Evolutionary conservation across 2,797 vertebrate genomes (phyloP), one percentile per base, ranked within the genome.

Genomic region (Betta splendens): DNA sequence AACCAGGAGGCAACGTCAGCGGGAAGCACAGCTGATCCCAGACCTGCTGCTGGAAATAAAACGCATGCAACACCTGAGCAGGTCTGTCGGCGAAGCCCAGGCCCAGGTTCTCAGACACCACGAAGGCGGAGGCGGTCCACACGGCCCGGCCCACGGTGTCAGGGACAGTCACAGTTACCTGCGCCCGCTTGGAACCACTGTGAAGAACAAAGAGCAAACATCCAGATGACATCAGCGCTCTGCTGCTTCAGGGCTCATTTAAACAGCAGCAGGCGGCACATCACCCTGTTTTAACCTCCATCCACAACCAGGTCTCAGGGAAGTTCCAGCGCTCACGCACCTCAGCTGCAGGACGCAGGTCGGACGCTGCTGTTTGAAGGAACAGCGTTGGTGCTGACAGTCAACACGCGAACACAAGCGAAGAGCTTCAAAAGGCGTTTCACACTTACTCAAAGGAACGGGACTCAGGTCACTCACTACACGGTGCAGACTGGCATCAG

Each of bases 261-360:
- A 3, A 20, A 3, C 20, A 20, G n/a, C n/a, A n/a, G n/a, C n/a
- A n/a, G n/a, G n/a, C n/a, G n/a, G n/a, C n/a, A n/a, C n/a, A 2
- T 76, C 39, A 98, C 96, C 94, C 81, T 7, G 73, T 91, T 52
- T 87, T 71, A 25, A 56, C 53, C 42, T 95, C 92, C 0, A 89
- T 69, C 96, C 96, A 98, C 47, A 98, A 88, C 96, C 96, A 97
- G 4, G 96, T 95, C 83, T 97, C 95, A 26, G 94, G 94, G 76
- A 96, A 97, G 81, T 91, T 59, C 16, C 77, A 87, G 49, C 93
- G 90, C 56, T 91, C 80, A 10, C 44, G 84, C 12, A 1, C 5
- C 1, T 5, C 7, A 2, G 0, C 20, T 0, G 3, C 1, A 0
- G 0, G 0, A n/a, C 13, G 1, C 0, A 13, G 6, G 54, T 2